Base-by-base conservation (phyloP, 1,140 invertebrate genomes). In the Orius laevigatus region DNA sequence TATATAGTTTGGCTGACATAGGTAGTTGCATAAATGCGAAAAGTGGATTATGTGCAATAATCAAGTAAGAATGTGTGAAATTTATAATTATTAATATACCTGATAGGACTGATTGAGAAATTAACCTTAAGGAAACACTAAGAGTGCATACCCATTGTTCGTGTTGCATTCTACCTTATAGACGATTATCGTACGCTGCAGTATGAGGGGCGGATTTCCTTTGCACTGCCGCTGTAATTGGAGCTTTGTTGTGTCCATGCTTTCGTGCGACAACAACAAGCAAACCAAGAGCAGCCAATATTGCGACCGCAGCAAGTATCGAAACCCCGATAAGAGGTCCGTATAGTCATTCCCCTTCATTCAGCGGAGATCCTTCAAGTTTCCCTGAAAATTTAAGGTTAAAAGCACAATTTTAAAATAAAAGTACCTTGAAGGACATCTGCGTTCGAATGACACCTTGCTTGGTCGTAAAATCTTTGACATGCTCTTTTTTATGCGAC, bases 141-240 rank as follows among this genome's bases (percentile, higher is more conserved):
- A 25, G 25, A 25, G 25, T 25, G 25, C 25, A 25, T 74, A 85
- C 83, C 81, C 81, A 87, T 84, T 62, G 82, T 85, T 87, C 83
- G 71, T 87, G 83, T 68, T 87, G 82, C 66, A 85, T 76, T 87
- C 82, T 67, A 90, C 81, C 76, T 91, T 92, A 70, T 90, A 92
- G 58, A 85, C 87, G 87, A 70, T 91, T 92, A 63, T 92, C 87
- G 61, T 91, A 91, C 38, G 86, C 84, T 6, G 85, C 79, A 44
- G 79, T 72, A 11, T 55, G 48, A 12, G 47, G 48, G 48, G 67
- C 62, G 35, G 66, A 64, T 53, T 68, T 68, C 48, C 62, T 61
- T 34, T 62, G 57, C 14, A 50, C 52, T 32, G 65, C 62, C n/a
- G 68, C 69, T 52, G 74, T 78, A 49, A 81, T 78, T 40, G 78